Evolutionary conservation across 2,888 invertebrate genomes (phyloP).

Genomic region (Alentia gelatinosa): DNA sequence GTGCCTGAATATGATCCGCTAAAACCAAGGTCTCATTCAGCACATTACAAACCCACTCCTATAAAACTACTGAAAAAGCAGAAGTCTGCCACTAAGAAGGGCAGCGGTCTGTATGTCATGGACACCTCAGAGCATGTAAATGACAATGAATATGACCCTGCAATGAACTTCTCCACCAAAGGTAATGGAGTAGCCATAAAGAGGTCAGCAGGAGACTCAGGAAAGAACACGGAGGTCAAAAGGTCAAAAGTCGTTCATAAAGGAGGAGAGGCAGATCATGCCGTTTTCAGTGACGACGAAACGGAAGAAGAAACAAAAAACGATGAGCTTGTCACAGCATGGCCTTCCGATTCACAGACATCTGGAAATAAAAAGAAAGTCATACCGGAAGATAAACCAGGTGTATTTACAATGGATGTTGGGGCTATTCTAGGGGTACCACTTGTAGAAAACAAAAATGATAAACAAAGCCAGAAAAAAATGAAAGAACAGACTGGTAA

Average conservation of each 20-base stretch:
- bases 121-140: not conserved
- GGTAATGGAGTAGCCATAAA: not conserved
- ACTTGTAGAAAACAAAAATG: not conserved
- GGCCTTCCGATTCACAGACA: not conserved
- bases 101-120: not conserved
- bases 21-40: not conserved
- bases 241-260: not conserved
- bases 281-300: conserved; percentile 59
- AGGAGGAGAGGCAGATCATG: conserved; percentile 7
- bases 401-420: conserved; percentile 24
- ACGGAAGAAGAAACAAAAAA: not conserved
- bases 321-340: not conserved
- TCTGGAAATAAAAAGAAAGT: not conserved
- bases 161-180: conserved; percentile 57
- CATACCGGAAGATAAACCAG: not conserved
- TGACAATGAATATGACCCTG: conserved; percentile 60
- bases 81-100: not conserved
- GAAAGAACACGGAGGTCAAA: not conserved
- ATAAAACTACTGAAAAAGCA: conserved; percentile 60
- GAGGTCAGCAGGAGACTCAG: not conserved
- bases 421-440: conserved; percentile 8
- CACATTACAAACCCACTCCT: conserved; percentile 64
- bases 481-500: not conserved
- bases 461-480: not conserved
- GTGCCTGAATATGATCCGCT: conserved; percentile 10